Conservation (phyloP, 1,140 invertebrate species). For the Drosophila arawakana region DNA sequence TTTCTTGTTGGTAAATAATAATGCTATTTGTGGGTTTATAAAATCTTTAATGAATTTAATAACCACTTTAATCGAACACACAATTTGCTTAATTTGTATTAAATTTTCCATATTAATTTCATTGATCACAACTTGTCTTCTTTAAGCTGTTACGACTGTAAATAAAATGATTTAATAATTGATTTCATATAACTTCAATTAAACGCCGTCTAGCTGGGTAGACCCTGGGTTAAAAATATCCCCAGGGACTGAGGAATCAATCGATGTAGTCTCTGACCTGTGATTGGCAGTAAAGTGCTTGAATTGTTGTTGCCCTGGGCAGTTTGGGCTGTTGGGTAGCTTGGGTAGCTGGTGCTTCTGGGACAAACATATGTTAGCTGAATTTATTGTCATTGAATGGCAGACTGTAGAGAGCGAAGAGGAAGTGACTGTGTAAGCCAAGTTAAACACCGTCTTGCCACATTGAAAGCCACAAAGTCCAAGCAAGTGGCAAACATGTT, state of each 20-base stretch:
- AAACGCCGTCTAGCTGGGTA: neutral
- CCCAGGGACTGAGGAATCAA: slow-evolving; percentile 10
- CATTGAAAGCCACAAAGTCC: slow-evolving; percentile 26
- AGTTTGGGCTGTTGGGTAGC: neutral
- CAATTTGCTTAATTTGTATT: no score
- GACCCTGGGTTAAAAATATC: slow-evolving; percentile 8
- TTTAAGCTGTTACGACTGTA: neutral
- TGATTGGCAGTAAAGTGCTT: slow-evolving; percentile 1
- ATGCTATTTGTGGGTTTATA: neutral
- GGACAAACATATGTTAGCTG: slow-evolving; percentile 44
- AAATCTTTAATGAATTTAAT: neutral
- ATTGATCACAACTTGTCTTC: no score
- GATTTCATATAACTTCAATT: slow-evolving; percentile 19
- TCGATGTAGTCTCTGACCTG: neutral
- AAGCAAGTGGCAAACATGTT: slow-evolving; percentile 59
- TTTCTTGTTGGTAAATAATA: slow-evolving; percentile 4
- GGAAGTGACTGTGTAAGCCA: neutral
- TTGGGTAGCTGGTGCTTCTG: slow-evolving; percentile 15
- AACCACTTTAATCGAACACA: neutral
- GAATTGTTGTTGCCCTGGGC: slow-evolving; percentile 30
- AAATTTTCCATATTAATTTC: no score
- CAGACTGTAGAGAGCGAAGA: neutral
- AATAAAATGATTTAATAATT: slow-evolving; percentile 22
- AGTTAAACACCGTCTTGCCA: slow-evolving; percentile 15
- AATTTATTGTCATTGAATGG: slow-evolving; percentile 52